phyloP scores from a whole-genome alignment of 2,797 vertebrate species.

The Anabas testudineus region DNA sequence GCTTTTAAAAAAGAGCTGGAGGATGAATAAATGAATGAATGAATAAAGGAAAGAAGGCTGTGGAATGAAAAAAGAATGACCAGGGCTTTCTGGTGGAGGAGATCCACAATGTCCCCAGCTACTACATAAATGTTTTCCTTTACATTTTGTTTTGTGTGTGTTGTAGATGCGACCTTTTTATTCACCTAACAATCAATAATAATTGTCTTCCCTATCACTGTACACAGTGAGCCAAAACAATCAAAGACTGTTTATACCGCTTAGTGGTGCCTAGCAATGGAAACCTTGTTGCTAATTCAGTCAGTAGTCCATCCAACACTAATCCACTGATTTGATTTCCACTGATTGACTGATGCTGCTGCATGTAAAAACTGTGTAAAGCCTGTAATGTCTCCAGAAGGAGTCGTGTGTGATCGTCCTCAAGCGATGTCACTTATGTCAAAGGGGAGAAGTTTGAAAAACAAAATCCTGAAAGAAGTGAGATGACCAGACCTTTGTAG shows the following conservation, averaged over 20 bases:
- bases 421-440: neutral
- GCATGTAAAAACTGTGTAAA: neutral
- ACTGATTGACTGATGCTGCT: neutral
- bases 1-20: constrained; percentile 30
- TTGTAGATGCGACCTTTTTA: neutral
- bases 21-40: constrained; percentile 25
- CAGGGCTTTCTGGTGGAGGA: constrained; percentile 2
- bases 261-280: neutral
- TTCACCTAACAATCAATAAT: constrained; percentile 10
- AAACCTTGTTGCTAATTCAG: neutral
- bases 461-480: no score
- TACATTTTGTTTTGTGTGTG: neutral
- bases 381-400: no score
- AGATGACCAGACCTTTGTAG: no score
- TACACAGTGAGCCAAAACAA: neutral
- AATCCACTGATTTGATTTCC: neutral
- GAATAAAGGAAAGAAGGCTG: constrained; percentile 7
- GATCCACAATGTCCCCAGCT: neutral
- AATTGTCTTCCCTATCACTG: neutral
- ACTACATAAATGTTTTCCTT: neutral
- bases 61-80: constrained; percentile 7
- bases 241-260: neutral
- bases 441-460: no score
- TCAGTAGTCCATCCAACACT: no score
- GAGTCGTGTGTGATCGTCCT: neutral